A percentile compares a stretch with the other conserved stretches of the same genome.
phyloP scores from a whole-genome alignment of 2,113 vertebrate species.

The Menidia beryllina region DNA sequence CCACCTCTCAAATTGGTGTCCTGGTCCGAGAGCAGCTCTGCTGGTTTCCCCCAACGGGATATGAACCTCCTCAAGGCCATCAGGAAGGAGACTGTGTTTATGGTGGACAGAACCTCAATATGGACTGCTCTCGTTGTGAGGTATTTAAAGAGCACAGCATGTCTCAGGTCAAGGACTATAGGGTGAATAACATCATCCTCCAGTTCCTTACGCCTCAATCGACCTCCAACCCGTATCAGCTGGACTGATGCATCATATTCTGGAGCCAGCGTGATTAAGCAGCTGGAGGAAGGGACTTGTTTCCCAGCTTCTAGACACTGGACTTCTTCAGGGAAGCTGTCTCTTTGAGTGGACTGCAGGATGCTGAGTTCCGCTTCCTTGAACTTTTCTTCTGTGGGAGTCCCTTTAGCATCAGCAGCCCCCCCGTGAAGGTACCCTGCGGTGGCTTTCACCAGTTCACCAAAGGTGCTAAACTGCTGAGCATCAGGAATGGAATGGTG shows the following conservation, averaged over 20 bases:
- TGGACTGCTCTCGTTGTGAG: neutral
- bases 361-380: neutral
- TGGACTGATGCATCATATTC: neutral
- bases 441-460: neutral
- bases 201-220: neutral
- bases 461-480: neutral
- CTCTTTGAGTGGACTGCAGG: neutral
- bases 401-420: neutral
- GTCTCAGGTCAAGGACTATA: neutral
- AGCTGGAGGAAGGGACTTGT: neutral
- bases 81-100: neutral
- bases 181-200: neutral
- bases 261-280: neutral
- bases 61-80: neutral
- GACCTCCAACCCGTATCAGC: neutral
- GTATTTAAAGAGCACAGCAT: neutral
- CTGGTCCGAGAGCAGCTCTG: neutral
- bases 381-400: accelerated
- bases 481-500: neutral
- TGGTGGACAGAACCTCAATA: neutral
- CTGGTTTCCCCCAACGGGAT: neutral
- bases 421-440: neutral
- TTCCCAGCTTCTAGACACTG: neutral
- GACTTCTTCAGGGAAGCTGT: neutral
- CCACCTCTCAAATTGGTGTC: neutral